Evolutionary conservation across 2,797 vertebrate genomes (phyloP).

Genomic region (Hoplostethus atlanticus): DNA sequence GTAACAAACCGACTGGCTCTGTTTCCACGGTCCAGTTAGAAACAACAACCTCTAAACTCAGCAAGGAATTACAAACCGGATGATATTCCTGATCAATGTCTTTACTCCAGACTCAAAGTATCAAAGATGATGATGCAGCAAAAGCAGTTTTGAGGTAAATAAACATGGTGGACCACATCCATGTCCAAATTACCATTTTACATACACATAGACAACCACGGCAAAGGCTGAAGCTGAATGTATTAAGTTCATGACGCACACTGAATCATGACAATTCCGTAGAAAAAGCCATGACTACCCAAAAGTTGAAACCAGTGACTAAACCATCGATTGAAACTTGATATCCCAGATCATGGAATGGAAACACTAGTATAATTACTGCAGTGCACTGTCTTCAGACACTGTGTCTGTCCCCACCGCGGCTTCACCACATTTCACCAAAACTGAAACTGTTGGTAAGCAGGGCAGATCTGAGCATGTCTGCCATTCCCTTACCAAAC

Average conservation of each 20-base stretch:
- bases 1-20: no score
- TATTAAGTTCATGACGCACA: constrained; percentile 43
- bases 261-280: constrained; percentile 56
- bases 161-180: constrained; percentile 59
- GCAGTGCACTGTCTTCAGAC: constrained; percentile 16
- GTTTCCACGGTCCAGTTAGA: background rate
- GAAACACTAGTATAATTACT: constrained; percentile 35
- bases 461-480: constrained; percentile 46
- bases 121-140: constrained; percentile 18
- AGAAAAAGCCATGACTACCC: constrained; percentile 21
- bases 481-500: constrained; percentile 45
- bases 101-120: background rate
- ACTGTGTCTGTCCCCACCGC: constrained; percentile 24
- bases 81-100: background rate
- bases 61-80: background rate
- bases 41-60: background rate
- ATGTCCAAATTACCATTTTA: constrained; percentile 24
- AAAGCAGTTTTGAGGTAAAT: constrained; percentile 30
- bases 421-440: constrained; percentile 52
- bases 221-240: background rate
- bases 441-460: constrained; percentile 39
- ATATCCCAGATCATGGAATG: constrained; percentile 16
- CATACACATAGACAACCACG: constrained; percentile 27
- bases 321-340: constrained; percentile 42
- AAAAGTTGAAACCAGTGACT: constrained; percentile 45